Conservation (phyloP, 1,140 invertebrate species). For the Heliothis subflexa region DNA sequence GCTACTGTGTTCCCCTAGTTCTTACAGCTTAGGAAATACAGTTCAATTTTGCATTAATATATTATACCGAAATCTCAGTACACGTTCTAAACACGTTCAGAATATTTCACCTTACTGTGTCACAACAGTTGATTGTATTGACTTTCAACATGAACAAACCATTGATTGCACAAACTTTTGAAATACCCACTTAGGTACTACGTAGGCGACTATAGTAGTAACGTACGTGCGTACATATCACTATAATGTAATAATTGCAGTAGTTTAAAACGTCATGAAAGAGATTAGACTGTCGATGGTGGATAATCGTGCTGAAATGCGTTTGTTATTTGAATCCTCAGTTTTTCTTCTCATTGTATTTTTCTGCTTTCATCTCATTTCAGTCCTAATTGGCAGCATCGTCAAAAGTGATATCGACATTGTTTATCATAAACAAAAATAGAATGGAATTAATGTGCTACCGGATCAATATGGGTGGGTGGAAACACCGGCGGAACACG, state of each 20-base stretch:
- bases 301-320: too few relatives aligned
- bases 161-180: conserved; percentile 33
- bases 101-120: conserved; percentile 31
- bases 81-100: background rate
- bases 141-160: conserved; percentile 43
- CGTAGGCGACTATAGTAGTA: background rate
- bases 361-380: too few relatives aligned
- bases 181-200: conserved; percentile 16
- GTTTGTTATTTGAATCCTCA: too few relatives aligned
- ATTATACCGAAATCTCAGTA: background rate
- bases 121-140: conserved; percentile 42
- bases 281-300: too few relatives aligned
- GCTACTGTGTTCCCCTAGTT: background rate
- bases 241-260: background rate
- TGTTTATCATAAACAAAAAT: too few relatives aligned
- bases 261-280: background rate
- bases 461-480: too few relatives aligned
- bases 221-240: background rate
- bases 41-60: background rate
- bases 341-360: too few relatives aligned
- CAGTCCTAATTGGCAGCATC: too few relatives aligned
- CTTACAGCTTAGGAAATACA: conserved; percentile 3
- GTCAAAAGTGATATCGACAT: too few relatives aligned
- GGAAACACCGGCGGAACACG: too few relatives aligned
- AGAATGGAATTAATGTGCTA: too few relatives aligned